Evolutionary conservation across 2,797 vertebrate species (phyloP).

Genomic region (Lateolabrax maculatus): DNA sequence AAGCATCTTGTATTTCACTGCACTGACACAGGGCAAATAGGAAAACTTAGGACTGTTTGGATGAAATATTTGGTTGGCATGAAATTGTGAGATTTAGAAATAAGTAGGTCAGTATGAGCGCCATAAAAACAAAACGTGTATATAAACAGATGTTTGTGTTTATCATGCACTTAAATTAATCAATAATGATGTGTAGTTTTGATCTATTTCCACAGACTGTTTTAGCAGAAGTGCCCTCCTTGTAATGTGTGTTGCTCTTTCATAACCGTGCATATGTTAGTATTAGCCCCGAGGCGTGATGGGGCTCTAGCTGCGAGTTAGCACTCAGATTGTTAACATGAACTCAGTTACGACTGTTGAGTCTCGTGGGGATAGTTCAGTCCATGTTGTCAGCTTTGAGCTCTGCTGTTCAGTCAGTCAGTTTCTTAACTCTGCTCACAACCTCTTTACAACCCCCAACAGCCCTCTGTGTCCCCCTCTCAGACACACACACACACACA

Average conservation of each 20-base stretch:
- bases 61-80: constrained; percentile 40
- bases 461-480: constrained; percentile 33
- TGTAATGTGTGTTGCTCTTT: constrained; percentile 29
- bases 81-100: constrained; percentile 32
- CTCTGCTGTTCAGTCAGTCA: constrained; percentile 50
- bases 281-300: constrained; percentile 32
- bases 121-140: constrained; percentile 9
- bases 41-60: constrained; percentile 30
- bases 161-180: neutral
- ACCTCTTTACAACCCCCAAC: constrained; percentile 47
- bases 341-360: constrained; percentile 50
- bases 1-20: constrained; percentile 55
- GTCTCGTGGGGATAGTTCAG: constrained; percentile 57
- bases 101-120: constrained; percentile 19
- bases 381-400: constrained; percentile 40
- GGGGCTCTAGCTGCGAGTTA: constrained; percentile 56
- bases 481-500: constrained; percentile 27
- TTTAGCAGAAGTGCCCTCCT: constrained; percentile 18
- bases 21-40: constrained; percentile 29
- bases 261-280: constrained; percentile 44
- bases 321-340: constrained; percentile 59
- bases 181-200: neutral
- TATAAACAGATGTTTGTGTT: constrained; percentile 32
- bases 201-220: constrained; percentile 14
- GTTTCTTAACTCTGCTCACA: constrained; percentile 50